Evolutionary conservation across 2,113 vertebrate genomes (phyloP), one percentile per base, ranked within the genome.

Genomic region (Syngnathoides biaculeatus): DNA sequence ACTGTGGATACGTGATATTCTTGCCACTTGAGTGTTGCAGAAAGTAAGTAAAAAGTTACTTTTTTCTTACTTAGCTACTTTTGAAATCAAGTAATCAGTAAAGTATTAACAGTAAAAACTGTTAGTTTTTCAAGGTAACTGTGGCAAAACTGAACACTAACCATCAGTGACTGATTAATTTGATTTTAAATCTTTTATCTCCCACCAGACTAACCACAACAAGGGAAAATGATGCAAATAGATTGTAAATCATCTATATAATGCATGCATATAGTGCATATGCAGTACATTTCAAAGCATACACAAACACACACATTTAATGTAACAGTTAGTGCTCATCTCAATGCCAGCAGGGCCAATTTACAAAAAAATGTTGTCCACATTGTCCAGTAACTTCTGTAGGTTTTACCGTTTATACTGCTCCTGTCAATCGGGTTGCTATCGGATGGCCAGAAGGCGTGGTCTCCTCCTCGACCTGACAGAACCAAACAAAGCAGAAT

Each of bases 381-480:
- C 52, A 71, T 22, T 20, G 24, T 52, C 8, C 42, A 15, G 47
- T 55, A 26, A 11, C 22, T 55, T 24, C n/a, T 22, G 52, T 55
- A 45, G 39, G 24, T 56, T 81, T 91, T 90, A 98, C 95, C 95
- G 1, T 96, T 98, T 56, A 98, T 90, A 77, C 92, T 97, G 90
- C 94, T 96, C 85, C 94, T 91, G 83, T 98, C 96, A 48, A 97
- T 93, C 72, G 92, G 87, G 83, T 95, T 96, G 74, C 90, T 94
- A 84, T 97, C 96, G 65, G 95, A 90, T 0, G 95, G 93, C 96
- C 96, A 98, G 83, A 92, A 97, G 66, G 83, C 65, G 38, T 95
- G 92, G 73, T 98, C 96, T 84, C 94, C 95, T 65, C 97, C 95
- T 62, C 95, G 94, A 91, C 95, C 95, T 98, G 85, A 9, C 69